phyloP scores from a whole-genome alignment of 2,113 vertebrate genomes.

The Coreoperca whiteheadi region DNA sequence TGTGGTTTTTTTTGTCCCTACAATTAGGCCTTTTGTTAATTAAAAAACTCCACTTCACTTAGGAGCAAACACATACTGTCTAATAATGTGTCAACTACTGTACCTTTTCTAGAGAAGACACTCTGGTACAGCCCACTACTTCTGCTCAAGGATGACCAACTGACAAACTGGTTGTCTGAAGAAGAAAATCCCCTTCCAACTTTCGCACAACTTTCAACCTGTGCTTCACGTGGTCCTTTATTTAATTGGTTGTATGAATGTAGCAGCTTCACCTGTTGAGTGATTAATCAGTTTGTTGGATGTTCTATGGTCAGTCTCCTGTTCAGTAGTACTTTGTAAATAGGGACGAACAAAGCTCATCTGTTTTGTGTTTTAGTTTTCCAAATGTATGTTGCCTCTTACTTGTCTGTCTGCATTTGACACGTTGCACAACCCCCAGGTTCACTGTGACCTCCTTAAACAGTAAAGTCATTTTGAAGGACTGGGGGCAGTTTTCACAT shows the following conservation, averaged over 20 bases:
- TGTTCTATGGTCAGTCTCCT: slow-evolving; percentile 29
- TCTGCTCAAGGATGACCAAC: slow-evolving; percentile 10
- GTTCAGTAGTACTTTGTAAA: slow-evolving; percentile 62
- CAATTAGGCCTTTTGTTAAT: slow-evolving; percentile 13
- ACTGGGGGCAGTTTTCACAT: neutral
- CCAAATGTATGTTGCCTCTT: slow-evolving; percentile 27
- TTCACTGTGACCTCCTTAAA: slow-evolving; percentile 57
- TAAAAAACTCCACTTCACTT: slow-evolving; percentile 6
- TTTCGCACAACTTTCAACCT: neutral
- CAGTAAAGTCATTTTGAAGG: slow-evolving; percentile 7
- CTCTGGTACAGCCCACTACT: neutral
- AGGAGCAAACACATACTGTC: neutral
- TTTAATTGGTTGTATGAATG: slow-evolving; percentile 48
- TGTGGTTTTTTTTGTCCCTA: neutral
- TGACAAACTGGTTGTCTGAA: neutral
- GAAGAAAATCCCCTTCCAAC: neutral
- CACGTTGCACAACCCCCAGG: neutral
- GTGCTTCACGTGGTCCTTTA: neutral
- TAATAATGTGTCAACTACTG: neutral
- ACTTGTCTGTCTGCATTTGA: neutral
- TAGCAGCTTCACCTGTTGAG: slow-evolving; percentile 22
- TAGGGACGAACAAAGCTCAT: slow-evolving; percentile 49
- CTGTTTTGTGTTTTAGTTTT: slow-evolving; percentile 42
- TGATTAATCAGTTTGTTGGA: neutral
- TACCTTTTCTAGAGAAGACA: neutral